These are phyloP conservation scores for Anomalospiza imberbis DNA, from an alignment of 2,797 vertebrate genomes.

Conservation along the genomic window DNA sequence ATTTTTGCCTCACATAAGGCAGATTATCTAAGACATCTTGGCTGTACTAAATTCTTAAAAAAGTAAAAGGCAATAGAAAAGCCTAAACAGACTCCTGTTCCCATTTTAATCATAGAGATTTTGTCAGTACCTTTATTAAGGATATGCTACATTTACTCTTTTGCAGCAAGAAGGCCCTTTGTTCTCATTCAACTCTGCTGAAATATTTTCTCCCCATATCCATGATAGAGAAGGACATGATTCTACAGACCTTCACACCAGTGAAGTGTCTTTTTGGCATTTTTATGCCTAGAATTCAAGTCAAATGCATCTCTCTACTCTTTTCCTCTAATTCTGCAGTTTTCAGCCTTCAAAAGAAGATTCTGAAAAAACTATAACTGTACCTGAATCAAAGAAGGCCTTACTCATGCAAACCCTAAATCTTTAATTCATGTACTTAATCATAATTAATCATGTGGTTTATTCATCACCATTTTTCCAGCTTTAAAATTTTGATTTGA, in stretches of 20 bases:
- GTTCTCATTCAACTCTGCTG: not conserved
- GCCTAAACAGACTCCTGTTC: not conserved
- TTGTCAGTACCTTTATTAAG: not conserved
- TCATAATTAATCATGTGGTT: not conserved
- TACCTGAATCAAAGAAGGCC: not conserved
- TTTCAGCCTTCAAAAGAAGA: not conserved
- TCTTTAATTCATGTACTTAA: not conserved
- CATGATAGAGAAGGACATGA: fast-evolving
- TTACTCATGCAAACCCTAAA: not conserved
- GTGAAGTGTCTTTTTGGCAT: not conserved
- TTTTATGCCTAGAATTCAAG: not conserved
- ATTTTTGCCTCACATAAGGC: not conserved
- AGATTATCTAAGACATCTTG: not conserved
- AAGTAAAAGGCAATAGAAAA: not conserved
- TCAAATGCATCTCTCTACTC: not conserved
- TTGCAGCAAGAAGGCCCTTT: not conserved
- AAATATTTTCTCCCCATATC: not conserved
- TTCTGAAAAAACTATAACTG: not conserved
- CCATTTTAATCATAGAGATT: not conserved
- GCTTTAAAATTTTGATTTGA: not conserved
- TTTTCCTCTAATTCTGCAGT: not conserved
- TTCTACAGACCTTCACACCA: not conserved
- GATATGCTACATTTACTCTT: not conserved
- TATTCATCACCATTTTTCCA: not conserved
- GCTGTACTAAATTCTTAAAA: not conserved